Conservation (phyloP, 1,140 invertebrate species). For the Listronotus bonariensis region DNA sequence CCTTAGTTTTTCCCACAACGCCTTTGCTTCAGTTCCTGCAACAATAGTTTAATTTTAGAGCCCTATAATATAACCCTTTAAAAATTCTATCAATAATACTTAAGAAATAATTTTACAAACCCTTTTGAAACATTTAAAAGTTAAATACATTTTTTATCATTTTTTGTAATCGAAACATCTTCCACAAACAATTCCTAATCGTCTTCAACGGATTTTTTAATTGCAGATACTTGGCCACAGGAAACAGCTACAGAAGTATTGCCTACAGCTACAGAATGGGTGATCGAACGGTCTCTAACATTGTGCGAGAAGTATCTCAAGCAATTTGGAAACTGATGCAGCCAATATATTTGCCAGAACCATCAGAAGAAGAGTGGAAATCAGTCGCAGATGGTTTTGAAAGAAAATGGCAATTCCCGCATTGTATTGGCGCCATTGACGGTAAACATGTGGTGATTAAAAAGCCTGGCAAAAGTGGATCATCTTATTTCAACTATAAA, state of each 20-base stretch:
- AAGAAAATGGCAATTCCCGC: too few species aligned
- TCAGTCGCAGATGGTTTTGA: too few species aligned
- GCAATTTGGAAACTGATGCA: conserved; percentile 45
- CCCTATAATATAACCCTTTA: conserved; percentile 9
- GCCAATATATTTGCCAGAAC: conserved; percentile 37
- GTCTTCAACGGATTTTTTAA: conserved; percentile 1
- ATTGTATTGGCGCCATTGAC: too few species aligned
- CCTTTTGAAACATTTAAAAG: too few species aligned
- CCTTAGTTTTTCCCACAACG: conserved; percentile 21
- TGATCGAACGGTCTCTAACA: conserved; percentile 41
- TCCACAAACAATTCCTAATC: conserved; percentile 5
- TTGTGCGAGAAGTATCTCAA: conserved; percentile 40
- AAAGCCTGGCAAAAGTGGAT: too few species aligned
- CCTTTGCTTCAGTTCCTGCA: too few species aligned
- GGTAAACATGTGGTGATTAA: too few species aligned
- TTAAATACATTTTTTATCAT: too few species aligned
- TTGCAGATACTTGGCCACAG: conserved; percentile 32
- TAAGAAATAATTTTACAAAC: too few species aligned
- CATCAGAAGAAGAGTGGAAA: too few species aligned
- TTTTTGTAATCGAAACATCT: not conserved
- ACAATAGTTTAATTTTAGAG: conserved; percentile 16
- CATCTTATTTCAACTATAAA: too few species aligned
- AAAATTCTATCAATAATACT: conserved; percentile 6
- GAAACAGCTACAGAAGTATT: conserved; percentile 33
- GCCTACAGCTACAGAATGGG: conserved; percentile 43